Conservation (phyloP, 2,113 vertebrate species). For the Paramormyrops kingsleyae region DNA sequence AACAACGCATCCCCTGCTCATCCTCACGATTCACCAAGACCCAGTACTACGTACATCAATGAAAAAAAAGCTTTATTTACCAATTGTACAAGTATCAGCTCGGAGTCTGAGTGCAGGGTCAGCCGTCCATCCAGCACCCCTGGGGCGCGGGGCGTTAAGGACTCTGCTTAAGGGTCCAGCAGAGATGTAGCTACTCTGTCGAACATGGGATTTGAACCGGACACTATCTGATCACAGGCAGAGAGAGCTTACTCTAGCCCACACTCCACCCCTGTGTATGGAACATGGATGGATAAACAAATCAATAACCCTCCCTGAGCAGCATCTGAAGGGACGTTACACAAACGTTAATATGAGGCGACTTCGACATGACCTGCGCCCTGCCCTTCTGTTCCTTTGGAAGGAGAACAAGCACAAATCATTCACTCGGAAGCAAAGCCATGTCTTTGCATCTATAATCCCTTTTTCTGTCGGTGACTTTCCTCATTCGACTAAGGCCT, state of each 20-base stretch:
- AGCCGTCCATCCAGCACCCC: not conserved
- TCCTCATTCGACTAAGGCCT: not conserved
- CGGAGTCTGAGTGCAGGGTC: not conserved
- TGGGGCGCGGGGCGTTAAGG: not conserved
- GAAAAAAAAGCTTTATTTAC: not conserved
- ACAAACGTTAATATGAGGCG: not conserved
- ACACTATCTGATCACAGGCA: not conserved
- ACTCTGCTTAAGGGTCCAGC: not conserved
- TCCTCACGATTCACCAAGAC: not conserved
- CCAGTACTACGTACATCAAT: not conserved
- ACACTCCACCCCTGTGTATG: not conserved
- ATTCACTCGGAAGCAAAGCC: not conserved
- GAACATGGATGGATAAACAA: not conserved
- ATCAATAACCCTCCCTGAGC: not conserved
- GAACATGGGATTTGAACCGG: not conserved
- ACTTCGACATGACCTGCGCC: not conserved
- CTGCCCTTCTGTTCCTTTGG: not conserved
- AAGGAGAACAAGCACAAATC: not conserved
- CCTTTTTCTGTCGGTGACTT: not conserved
- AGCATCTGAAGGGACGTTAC: not conserved
- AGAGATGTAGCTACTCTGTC: not conserved
- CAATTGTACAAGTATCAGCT: not conserved
- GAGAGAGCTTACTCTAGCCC: not conserved
- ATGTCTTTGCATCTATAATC: not conserved
- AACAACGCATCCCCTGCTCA: not conserved